phyloP scores from a whole-genome alignment of 1,140 invertebrate genomes.

The Monochamus saltuarius region DNA sequence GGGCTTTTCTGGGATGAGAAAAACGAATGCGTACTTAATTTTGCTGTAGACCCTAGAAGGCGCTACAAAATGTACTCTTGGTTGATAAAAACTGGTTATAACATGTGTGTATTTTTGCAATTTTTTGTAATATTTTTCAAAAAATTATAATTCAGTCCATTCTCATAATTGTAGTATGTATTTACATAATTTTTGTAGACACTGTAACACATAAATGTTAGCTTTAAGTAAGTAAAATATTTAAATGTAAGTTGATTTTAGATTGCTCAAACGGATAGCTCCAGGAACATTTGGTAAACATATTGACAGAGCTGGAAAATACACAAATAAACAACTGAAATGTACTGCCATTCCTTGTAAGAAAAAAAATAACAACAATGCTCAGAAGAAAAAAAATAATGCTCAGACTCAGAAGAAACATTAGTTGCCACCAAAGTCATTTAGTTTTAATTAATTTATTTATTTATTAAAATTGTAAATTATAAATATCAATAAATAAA shows the following conservation, averaged over 20 bases:
- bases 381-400: slow-evolving; percentile 21
- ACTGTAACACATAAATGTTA: too few relatives aligned
- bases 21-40: too few relatives aligned
- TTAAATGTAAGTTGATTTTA: slow-evolving; percentile 31
- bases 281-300: slow-evolving; percentile 42
- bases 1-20: too few relatives aligned
- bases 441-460: slow-evolving; percentile 37
- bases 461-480: slow-evolving; percentile 29
- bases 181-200: too few relatives aligned
- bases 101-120: too few relatives aligned
- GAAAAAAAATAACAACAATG: slow-evolving; percentile 29
- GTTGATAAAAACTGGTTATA: too few relatives aligned
- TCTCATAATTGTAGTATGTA: too few relatives aligned
- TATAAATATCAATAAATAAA: slow-evolving; percentile 23
- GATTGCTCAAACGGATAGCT: slow-evolving; percentile 43
- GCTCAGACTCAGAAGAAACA: slow-evolving; percentile 31
- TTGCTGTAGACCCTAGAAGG: too few relatives aligned
- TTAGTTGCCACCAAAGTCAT: slow-evolving; percentile 39
- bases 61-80: too few relatives aligned
- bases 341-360: slow-evolving; percentile 47
- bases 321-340: slow-evolving; percentile 42
- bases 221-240: too few relatives aligned
- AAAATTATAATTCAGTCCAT: too few relatives aligned
- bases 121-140: too few relatives aligned
- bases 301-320: slow-evolving; percentile 41